Percentiles rank a stretch among this genome's conserved stretches.
These are phyloP conservation scores for Acrobasis repandana DNA, from an alignment of 2,888 invertebrate species.

Conservation along the genomic window DNA sequence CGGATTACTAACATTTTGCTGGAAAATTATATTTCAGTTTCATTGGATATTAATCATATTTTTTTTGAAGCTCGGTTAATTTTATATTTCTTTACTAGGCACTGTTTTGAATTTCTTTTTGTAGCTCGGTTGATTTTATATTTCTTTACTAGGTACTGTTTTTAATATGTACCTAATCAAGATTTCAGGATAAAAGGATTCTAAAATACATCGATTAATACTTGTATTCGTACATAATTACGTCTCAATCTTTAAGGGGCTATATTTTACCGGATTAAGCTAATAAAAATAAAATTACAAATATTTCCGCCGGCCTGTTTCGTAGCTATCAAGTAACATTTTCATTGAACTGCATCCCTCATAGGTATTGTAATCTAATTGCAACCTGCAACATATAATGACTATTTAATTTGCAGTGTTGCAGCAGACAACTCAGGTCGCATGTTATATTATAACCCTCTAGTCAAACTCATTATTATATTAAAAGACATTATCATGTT, in stretches of 20 bases:
- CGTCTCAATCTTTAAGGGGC: neutral
- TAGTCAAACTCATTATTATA: conserved; percentile 8
- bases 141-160: too few species aligned
- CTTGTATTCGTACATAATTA: too few species aligned
- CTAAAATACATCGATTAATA: neutral
- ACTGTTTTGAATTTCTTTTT: too few species aligned
- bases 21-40: neutral
- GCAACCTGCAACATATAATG: conserved; percentile 11
- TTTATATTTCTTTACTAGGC: too few species aligned
- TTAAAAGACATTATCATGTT: conserved; percentile 12
- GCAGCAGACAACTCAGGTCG: neutral
- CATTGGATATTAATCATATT: neutral
- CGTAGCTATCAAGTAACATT: neutral
- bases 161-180: too few species aligned
- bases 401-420: neutral
- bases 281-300: neutral
- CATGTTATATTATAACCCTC: neutral
- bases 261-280: neutral
- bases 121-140: too few species aligned
- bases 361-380: conserved; percentile 10
- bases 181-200: too few species aligned
- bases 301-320: neutral
- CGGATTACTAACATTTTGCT: neutral
- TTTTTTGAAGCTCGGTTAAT: too few species aligned
- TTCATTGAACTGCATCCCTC: neutral